phyloP scores from a whole-genome alignment of 92 coral and sea anemone genomes.

The Zoanthus gigantus region DNA sequence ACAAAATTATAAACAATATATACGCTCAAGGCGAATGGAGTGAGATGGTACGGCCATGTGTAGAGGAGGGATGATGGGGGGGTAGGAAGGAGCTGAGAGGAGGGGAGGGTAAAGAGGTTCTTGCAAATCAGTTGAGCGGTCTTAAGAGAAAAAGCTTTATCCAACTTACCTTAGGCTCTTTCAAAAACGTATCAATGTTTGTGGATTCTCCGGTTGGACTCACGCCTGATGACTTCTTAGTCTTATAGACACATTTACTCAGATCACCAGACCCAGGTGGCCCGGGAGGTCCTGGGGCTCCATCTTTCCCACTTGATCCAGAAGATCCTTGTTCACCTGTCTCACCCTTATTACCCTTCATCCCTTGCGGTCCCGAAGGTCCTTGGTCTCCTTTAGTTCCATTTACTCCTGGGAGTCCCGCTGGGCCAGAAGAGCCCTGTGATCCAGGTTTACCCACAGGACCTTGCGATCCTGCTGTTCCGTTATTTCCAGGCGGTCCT shows the following conservation, averaged over 20 bases:
- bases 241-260: conserved; percentile 49
- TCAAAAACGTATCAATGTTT: background rate
- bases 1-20: too few species aligned
- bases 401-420: conserved; percentile 20
- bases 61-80: too few species aligned
- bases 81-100: too few species aligned
- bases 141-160: too few species aligned
- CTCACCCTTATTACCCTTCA: background rate
- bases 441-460: conserved; percentile 12
- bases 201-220: background rate
- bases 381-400: conserved; percentile 49
- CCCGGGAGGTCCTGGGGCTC: conserved; percentile 54
- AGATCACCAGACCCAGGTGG: conserved; percentile 55
- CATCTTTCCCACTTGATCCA: conserved; percentile 57
- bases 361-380: background rate
- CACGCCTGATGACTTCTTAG: background rate
- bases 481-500: conserved; percentile 43
- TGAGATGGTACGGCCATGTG: too few species aligned
- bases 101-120: too few species aligned
- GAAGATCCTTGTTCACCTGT: conserved; percentile 47
- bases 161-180: conserved; percentile 10
- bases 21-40: too few species aligned
- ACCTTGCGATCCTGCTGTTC: conserved; percentile 40
- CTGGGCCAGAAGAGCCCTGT: conserved; percentile 15
- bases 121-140: too few species aligned